Evolutionary conservation across 2,888 invertebrate genomes (phyloP).

Genomic region (Tribolium freemani): DNA sequence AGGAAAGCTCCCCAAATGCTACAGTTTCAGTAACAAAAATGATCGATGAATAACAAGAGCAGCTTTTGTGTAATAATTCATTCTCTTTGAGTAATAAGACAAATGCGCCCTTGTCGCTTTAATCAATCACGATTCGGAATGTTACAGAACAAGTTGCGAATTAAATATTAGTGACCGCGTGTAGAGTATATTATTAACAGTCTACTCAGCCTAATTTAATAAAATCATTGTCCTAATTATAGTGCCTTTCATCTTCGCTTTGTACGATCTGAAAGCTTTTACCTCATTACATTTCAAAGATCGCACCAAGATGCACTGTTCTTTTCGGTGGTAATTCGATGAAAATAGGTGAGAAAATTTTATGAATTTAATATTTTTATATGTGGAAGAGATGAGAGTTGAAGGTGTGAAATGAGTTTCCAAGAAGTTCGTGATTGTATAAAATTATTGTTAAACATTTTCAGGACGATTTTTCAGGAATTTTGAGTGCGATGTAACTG

Average conservation of each 20-base stretch:
- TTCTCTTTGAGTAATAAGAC: background rate
- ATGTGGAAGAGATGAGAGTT: no score
- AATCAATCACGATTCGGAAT: background rate
- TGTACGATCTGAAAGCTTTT: slow-evolving; percentile 16
- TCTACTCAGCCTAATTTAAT: background rate
- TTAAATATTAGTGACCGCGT: background rate
- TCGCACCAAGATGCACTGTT: background rate
- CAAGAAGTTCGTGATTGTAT: no score
- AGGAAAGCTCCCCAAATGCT: background rate
- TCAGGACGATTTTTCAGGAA: no score
- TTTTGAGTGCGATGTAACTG: no score
- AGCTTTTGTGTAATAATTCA: no score
- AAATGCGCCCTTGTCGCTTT: background rate
- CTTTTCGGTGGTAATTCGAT: background rate
- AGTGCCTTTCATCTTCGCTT: slow-evolving; percentile 6
- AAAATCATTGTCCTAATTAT: slow-evolving; percentile 16
- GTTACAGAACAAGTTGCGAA: background rate
- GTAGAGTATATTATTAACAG: background rate
- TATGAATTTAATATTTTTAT: background rate
- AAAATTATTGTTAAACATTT: no score
- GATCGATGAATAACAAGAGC: no score
- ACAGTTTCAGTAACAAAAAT: no score
- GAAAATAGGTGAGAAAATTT: background rate
- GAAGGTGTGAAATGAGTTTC: no score
- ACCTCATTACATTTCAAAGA: background rate